Evolutionary conservation across 1,140 invertebrate species (phyloP), one percentile per base, ranked within the genome.

Genomic region (Zaprionus ghesquierei): DNA sequence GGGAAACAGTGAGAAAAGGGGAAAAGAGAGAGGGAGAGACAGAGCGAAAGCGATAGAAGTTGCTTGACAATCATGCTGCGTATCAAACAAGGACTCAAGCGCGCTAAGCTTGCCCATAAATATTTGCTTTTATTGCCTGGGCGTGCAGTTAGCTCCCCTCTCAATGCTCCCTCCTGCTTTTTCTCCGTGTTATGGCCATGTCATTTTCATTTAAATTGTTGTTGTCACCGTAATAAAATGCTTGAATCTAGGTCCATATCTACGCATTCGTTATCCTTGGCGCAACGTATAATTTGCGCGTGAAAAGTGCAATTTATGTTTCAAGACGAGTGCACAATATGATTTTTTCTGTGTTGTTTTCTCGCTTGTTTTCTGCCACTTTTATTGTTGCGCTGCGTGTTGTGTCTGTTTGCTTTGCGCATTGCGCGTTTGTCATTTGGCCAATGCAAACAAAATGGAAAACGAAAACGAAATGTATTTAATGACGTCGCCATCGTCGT

Each of bases 211-310:
- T 87, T 69, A 82, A 87, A 89, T 84, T 77, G 79, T 69, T 84
- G 79, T 76, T 86, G 75, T 79, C 84, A 56, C 62, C 73, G 79
- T 66, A 79, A 89, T 87, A 87, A 90, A 90, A 90, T 90, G 70
- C 73, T 46, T 63, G 77, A 79, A 90, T 90, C 87, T 90, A 90
- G 87, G 87, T 90, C 87, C 87, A 90, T 87, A 87, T 90, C 87
- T 90, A 90, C 87, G 87, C 87, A 90, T 75, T 90, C 68, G 70
- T 79, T 86, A 86, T 90, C 87, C 87, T 90, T 90, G 87, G 51
- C 51, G 2, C 62, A 41, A 20, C 64, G 64, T 72, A 60, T 60
- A 79, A 73, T 56, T 69, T 72, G 69, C 63, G 72, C 60, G 33
- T 59, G 63, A 75, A 78, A 72, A 72, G 62, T 55, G 63, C 63